A percentile compares a stretch with the other conserved stretches of the same genome.
phyloP scores from a whole-genome alignment of 1,140 invertebrate species.

The Tribolium madens region DNA sequence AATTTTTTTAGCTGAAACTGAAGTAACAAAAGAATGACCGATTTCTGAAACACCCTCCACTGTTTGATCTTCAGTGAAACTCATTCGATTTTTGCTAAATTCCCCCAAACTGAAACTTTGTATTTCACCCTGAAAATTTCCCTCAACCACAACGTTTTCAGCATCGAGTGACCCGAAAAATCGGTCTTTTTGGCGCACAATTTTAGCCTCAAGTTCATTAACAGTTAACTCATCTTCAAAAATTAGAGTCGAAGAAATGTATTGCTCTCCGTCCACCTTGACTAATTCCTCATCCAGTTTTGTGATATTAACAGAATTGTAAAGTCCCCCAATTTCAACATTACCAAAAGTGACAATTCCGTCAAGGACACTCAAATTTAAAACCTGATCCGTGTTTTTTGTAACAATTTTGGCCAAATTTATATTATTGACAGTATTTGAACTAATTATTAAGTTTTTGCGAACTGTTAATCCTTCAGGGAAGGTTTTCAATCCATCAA shows the following conservation, averaged over 20 bases:
- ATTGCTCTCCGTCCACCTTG: conserved; percentile 62
- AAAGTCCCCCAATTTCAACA: conserved; percentile 60
- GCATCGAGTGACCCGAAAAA: conserved; percentile 48
- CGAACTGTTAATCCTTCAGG: conserved; percentile 59
- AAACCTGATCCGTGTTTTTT: conserved; percentile 63
- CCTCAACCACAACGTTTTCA: conserved; percentile 55
- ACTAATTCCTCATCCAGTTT: conserved; percentile 63
- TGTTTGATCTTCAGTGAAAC: conserved; percentile 57
- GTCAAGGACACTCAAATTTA: conserved; percentile 61
- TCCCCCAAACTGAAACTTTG: conserved; percentile 55
- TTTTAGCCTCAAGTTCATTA: conserved; percentile 54
- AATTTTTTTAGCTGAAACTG: background rate
- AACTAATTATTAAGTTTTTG: conserved; percentile 59
- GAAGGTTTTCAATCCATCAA: conserved; percentile 65
- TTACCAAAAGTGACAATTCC: conserved; percentile 66
- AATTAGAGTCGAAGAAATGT: conserved; percentile 56
- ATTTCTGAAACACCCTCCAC: conserved; percentile 48
- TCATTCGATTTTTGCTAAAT: conserved; percentile 56
- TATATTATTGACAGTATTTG: conserved; percentile 64
- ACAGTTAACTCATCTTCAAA: conserved; percentile 58
- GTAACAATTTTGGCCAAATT: conserved; percentile 65
- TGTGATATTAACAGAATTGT: conserved; percentile 64
- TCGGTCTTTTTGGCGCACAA: conserved; percentile 29
- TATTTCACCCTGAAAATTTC: conserved; percentile 56
- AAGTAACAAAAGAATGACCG: background rate